Base-by-base conservation (phyloP, 2,888 invertebrate genomes). In the Lysandra bellargus region DNA sequence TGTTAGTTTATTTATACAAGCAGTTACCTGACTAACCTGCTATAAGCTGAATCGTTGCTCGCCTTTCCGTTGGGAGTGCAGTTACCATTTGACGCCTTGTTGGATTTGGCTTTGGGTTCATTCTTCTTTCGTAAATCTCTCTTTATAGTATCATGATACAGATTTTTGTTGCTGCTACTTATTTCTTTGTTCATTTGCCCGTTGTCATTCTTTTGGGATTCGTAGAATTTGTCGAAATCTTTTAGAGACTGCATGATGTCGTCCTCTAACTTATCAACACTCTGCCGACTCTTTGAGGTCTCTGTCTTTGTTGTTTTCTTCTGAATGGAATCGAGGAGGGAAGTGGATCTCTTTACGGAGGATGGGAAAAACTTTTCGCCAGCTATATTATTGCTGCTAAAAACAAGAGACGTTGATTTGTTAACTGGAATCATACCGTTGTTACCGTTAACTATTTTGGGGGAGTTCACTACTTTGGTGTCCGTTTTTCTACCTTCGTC, bases 41-140 rank as follows among this genome's bases (percentile, higher is more conserved):
- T 97, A 92, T 98, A 98, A 79, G 98, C 98, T 49, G 98, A 98
- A 91, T 98, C 98, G 49, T 90, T 91, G 86, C 91, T 96, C 69
- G 85, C 83, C 85, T 90, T 92, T 78, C 90, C 92, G 82, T 88
- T 92, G 17, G 90, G 91, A 83, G 89, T 93, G 86, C 85, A 89
- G 86, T 93, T 91, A 82, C 89, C 93, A 83, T 92, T 94, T 79
- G 87, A 82, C 53, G 90, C 79, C 75, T 84, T 86, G 44, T 90
- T 91, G 53, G 83, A 84, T 83, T 92, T 94, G 82, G 86, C 88
- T 83, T 90, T 94, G 76, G 87, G 86, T 61, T 93, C 92, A 60
- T 85, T 80, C 85, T 91, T 92, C 69, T 85, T 83, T 72, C 90
- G 88, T 74, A 85, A 80, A 73, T 90, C 90, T 81, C 89, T 89